Base-by-base conservation (phyloP, 1,140 invertebrate genomes). In the Pseudobourletiella spinata region DNA sequence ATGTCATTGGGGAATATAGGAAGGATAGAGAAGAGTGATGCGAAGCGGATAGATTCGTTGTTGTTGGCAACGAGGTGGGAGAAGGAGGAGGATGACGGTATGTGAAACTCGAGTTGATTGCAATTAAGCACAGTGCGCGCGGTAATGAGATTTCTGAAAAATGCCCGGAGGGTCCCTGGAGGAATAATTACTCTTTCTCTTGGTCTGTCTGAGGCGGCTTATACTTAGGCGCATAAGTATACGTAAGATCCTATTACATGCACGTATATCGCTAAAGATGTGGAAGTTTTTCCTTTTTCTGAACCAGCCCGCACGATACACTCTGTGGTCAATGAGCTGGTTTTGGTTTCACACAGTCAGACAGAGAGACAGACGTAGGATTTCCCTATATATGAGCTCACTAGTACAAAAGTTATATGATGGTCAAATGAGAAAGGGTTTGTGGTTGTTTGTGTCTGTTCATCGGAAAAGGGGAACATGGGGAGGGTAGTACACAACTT, bases 141-240 rank as follows among this genome's bases (percentile, higher is more conserved):
- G 59, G 61, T 65, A 65, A 65, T 65, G 64, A 65, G 64, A 66
- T 63, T 63, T 66, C 59, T 63, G 56, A 64, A 64, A 64, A 59
- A 59, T 64, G 22, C 57, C 63, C 63, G 46, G 29, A 8, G 55
- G 46, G 39, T 55, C 20, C 18, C 24, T 48, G 43, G 30, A 43
- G 46, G 44, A 63, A 63, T 56, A 51, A 63, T 63, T 63, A 48
- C 54, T 44, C 26, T 25, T 22, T n/a, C 26, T 58, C 24, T 58
- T 25, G 18, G 18, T 25, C 15, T 46, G 54, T 14, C 4, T 16
- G n/a, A 26, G 15, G n/a, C n/a, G n/a, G n/a, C n/a, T n/a, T n/a
- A n/a, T n/a, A n/a, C n/a, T n/a, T n/a, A n/a, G n/a, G n/a, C n/a
- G n/a, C n/a, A n/a, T n/a, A n/a, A n/a, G n/a, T n/a, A n/a, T n/a